A percentile compares a stretch with the other conserved stretches of the same genome.
phyloP scores from a whole-genome alignment of 2,113 vertebrate genomes.

The Tympanuchus pallidicinctus region DNA sequence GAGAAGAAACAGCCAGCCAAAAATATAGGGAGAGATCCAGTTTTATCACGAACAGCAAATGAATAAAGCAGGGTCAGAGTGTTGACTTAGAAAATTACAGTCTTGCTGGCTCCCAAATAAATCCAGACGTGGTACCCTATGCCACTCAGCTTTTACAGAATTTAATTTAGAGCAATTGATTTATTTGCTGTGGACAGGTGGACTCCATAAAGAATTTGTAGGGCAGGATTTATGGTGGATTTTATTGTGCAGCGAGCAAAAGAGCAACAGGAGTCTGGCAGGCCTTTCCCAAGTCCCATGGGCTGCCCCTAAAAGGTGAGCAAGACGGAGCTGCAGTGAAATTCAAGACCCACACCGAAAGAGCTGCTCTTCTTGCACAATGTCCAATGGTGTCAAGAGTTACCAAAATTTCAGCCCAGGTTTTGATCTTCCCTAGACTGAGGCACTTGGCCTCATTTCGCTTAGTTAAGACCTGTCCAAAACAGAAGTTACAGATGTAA shows the following conservation, averaged over 20 bases:
- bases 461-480: background rate
- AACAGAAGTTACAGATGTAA: background rate
- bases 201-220: constrained; percentile 77
- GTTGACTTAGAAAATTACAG: constrained; percentile 80
- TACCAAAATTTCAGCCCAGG: background rate
- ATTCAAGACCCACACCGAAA: background rate
- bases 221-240: constrained; percentile 62
- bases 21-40: constrained; percentile 52
- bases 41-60: constrained; percentile 65
- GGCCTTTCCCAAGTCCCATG: background rate
- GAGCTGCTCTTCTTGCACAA: background rate
- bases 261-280: constrained; percentile 10
- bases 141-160: constrained; percentile 73
- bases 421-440: background rate
- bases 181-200: constrained; percentile 77
- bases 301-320: background rate
- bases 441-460: background rate
- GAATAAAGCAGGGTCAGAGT: constrained; percentile 74
- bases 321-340: background rate
- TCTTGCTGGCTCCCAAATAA: constrained; percentile 76
- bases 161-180: constrained; percentile 82
- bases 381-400: background rate
- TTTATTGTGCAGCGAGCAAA: constrained; percentile 39
- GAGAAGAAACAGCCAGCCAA: constrained; percentile 17
- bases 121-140: constrained; percentile 60